Evolutionary conservation across 2,888 invertebrate species (phyloP), one percentile per base, ranked within the genome.

Genomic region (Tetramorium bicarinatum): DNA sequence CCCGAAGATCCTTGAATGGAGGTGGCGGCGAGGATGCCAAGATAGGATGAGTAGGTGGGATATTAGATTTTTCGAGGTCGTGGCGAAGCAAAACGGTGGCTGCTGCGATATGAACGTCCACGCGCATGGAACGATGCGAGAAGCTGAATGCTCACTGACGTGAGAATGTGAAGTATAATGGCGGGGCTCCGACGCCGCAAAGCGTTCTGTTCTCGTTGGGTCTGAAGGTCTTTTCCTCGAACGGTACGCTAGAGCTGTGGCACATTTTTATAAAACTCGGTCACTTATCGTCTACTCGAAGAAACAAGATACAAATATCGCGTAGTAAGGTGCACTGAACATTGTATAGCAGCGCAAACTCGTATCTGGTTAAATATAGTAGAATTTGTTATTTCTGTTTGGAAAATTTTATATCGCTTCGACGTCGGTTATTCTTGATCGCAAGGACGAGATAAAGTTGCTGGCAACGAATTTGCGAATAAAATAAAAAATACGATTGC

Each of bases 41-140:
- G 38, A 72, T 61, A 66, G 72, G 67, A 83, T 52, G 82, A 83
- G 54, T 71, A 41, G 41, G 9, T 25, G 67, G 83, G 71, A 84
- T 83, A 82, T 84, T 86, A 81, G 83, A 90, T 87, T 83, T 85
- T 85, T 76, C 82, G 52, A 21, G 62, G 49, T 29, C 74, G 44
- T 11, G 29, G 49, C 49, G 66, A 61, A 52, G 29, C n/a, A 25
- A 66, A 64, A 64, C 64, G 64, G 62, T 13, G 75, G 34, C 62
- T 21, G 61, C 34, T 18, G 34, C 29, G 61, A 61, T 47, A 38
- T 3, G 25, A 18, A 76, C 18, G 18, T 18, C 34, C n/a, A 8
- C 21, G 15, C 49, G 75, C 25, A 41, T 15, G 76, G 25, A 76
- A 64, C 52, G 52, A 64, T 64, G 52, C 38, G 52, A 66, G 52